These are phyloP conservation scores for Perdita meconis DNA, from an alignment of 2,888 invertebrate genomes.

Conservation along the genomic window DNA sequence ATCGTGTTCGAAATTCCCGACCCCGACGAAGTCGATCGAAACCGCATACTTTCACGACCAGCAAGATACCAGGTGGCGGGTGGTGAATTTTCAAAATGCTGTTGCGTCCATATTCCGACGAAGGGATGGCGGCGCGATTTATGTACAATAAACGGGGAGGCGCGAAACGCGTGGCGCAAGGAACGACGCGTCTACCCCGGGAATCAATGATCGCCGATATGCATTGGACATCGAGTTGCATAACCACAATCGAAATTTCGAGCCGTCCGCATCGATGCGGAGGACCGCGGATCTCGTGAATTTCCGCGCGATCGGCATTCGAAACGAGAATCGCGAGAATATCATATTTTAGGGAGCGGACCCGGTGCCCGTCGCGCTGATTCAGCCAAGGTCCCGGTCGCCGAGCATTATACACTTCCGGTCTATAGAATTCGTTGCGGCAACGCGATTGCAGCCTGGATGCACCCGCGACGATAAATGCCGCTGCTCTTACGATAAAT, in stretches of 20 bases:
- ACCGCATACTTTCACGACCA: constrained; percentile 18
- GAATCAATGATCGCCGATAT: constrained; percentile 66
- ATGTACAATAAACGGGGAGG: neutral
- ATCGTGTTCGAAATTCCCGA: constrained; percentile 9
- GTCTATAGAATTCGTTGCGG: constrained; percentile 8
- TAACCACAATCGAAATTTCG: constrained; percentile 72
- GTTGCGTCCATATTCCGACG: neutral
- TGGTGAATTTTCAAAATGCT: constrained; percentile 32
- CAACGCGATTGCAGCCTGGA: neutral
- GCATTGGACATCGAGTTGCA: constrained; percentile 63
- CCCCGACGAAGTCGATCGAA: neutral
- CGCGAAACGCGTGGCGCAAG: constrained; percentile 26
- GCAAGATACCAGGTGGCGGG: neutral
- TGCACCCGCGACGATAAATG: neutral
- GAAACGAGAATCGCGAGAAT: constrained; percentile 63
- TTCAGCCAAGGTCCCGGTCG: constrained; percentile 34
- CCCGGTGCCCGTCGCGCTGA: constrained; percentile 23
- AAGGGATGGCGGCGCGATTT: neutral
- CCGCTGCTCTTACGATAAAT: neutral
- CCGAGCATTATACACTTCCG: constrained; percentile 1
- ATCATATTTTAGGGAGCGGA: constrained; percentile 48
- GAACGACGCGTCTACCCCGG: constrained; percentile 34
- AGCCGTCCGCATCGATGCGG: constrained; percentile 66
- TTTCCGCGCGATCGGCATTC: constrained; percentile 65
- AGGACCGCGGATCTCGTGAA: constrained; percentile 67